Conservation (phyloP, 2,113 vertebrate species). For the Hydropotes inermis region DNA sequence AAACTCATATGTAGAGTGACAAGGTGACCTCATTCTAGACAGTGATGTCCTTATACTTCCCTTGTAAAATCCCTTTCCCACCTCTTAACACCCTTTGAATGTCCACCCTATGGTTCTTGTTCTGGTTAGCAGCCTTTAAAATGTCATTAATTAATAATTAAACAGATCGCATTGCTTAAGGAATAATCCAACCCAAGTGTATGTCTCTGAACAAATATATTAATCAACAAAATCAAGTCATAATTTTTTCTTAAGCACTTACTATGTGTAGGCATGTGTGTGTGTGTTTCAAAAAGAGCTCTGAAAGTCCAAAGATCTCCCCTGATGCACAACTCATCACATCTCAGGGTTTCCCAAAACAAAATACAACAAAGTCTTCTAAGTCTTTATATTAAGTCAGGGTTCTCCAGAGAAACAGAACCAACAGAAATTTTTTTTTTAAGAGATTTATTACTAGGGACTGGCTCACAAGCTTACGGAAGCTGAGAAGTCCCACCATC, state of each 20-base stretch:
- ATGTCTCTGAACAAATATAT: slow-evolving; percentile 20
- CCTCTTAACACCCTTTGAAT: neutral
- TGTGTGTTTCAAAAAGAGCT: neutral
- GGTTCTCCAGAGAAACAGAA: neutral
- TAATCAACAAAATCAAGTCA: slow-evolving; percentile 23
- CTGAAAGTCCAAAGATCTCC: neutral
- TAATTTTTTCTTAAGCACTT: neutral
- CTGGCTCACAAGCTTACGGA: neutral
- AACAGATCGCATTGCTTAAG: slow-evolving; percentile 16
- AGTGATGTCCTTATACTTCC: neutral
- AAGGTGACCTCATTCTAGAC: neutral
- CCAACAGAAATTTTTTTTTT: neutral
- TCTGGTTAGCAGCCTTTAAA: neutral
- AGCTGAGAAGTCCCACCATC: neutral
- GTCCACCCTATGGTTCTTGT: neutral
- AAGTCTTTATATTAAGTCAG: neutral
- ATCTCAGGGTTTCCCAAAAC: neutral
- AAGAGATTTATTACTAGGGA: neutral
- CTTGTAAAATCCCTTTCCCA: neutral
- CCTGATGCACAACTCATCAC: neutral
- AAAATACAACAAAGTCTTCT: neutral
- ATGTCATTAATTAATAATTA: slow-evolving; percentile 28
- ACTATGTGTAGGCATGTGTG: neutral
- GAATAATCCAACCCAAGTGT: neutral
- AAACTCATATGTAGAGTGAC: neutral